Conservation (phyloP, 1,140 invertebrate species). For the Drosophila serrata region DNA sequence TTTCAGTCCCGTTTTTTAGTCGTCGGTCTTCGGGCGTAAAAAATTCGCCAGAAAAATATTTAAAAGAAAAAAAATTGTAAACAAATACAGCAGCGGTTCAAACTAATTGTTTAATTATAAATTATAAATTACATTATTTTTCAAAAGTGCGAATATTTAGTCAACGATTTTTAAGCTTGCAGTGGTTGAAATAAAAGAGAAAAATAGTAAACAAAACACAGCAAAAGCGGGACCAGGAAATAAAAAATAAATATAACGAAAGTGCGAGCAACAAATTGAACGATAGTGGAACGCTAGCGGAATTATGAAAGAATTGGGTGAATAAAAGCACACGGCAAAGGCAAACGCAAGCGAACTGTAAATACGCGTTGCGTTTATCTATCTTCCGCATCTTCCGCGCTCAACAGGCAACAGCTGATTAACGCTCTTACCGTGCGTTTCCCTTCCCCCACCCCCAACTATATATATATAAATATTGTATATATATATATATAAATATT, state of each 20-base stretch:
- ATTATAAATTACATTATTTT: background rate
- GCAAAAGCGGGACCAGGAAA: constrained; percentile 14
- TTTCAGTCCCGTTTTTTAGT: constrained; percentile 12
- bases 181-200: constrained; percentile 11
- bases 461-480: background rate
- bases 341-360: constrained; percentile 12
- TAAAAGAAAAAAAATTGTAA: constrained; percentile 36
- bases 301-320: constrained; percentile 75
- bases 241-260: constrained; percentile 24
- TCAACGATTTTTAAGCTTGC: background rate
- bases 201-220: constrained; percentile 40
- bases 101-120: background rate
- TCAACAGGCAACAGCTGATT: constrained; percentile 80
- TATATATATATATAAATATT: constrained; percentile 9
- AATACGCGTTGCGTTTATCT: constrained; percentile 28
- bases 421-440: constrained; percentile 33
- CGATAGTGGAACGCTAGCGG: constrained; percentile 27
- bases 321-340: constrained; percentile 40
- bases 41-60: constrained; percentile 5
- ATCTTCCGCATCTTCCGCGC: constrained; percentile 41
- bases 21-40: constrained; percentile 25
- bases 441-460: background rate
- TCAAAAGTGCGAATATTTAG: background rate
- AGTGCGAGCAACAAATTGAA: constrained; percentile 27
- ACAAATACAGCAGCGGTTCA: constrained; percentile 29